Evolutionary conservation across 2,113 vertebrate species (phyloP).

Genomic region (Perca flavescens): DNA sequence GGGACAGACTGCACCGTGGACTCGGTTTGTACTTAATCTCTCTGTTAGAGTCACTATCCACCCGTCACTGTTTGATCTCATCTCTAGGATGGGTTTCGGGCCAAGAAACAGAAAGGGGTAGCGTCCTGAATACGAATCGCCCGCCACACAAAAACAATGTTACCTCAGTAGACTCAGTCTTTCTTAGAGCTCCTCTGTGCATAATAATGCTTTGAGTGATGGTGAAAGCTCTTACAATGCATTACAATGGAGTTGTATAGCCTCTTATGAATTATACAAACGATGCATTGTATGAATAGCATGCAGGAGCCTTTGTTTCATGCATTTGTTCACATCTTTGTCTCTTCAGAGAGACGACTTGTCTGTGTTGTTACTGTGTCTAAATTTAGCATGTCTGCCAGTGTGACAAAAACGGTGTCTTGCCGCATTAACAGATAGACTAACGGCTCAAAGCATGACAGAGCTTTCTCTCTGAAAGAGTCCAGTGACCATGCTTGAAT

Average conservation of each 20-base stretch:
- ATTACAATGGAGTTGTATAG: slow-evolving; percentile 31
- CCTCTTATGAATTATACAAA: slow-evolving; percentile 55
- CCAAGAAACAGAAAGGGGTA: slow-evolving; percentile 38
- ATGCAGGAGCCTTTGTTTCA: slow-evolving; percentile 26
- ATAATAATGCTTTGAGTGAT: slow-evolving; percentile 21
- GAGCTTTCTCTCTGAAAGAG: slow-evolving; percentile 21
- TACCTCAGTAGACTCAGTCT: slow-evolving; percentile 31
- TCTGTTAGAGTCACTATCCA: slow-evolving; percentile 36
- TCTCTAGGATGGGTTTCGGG: slow-evolving; percentile 47
- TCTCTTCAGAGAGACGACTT: slow-evolving; percentile 33
- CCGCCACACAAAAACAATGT: slow-evolving; percentile 26
- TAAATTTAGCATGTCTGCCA: slow-evolving; percentile 60
- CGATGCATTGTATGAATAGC: slow-evolving; percentile 26
- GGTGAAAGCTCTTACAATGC: slow-evolving; percentile 25
- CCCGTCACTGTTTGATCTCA: slow-evolving; percentile 46
- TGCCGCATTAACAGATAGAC: slow-evolving; percentile 40
- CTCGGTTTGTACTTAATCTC: slow-evolving; percentile 82
- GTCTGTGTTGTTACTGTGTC: slow-evolving; percentile 33
- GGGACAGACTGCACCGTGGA: slow-evolving; percentile 92
- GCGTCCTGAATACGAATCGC: slow-evolving; percentile 53
- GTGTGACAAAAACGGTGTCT: slow-evolving; percentile 45
- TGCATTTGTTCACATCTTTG: slow-evolving; percentile 23
- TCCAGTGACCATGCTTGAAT: slow-evolving; percentile 16
- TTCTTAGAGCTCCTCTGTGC: slow-evolving; percentile 21
- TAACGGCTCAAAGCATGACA: slow-evolving; percentile 31